These are phyloP conservation scores for Calliphora vomitoria DNA, from an alignment of 2,888 invertebrate species.

Conservation along the genomic window DNA sequence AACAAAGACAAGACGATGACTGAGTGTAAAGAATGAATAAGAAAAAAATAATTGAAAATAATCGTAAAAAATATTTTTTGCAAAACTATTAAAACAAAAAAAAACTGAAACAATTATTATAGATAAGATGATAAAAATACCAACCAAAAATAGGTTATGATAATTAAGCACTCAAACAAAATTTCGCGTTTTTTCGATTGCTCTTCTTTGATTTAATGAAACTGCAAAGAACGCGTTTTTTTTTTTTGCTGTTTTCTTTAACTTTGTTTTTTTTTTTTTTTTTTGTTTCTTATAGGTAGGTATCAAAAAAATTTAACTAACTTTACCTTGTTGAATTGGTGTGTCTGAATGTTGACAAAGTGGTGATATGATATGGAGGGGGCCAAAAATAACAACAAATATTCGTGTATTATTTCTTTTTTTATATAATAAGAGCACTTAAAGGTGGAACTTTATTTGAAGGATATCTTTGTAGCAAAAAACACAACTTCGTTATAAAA, in stretches of 20 bases:
- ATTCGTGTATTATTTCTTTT: conserved; percentile 32
- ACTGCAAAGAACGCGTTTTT: conserved; percentile 17
- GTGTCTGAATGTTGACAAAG: background rate
- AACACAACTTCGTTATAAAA: conserved; percentile 5
- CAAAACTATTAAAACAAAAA: conserved; percentile 20
- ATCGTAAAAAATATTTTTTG: conserved; percentile 14
- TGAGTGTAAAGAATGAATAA: conserved; percentile 42
- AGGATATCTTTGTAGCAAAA: background rate
- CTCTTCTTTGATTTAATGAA: conserved; percentile 2
- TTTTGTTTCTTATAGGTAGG: background rate
- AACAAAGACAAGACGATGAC: conserved; percentile 34
- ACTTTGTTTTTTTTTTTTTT: conserved; percentile 21
- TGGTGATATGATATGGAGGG: conserved; percentile 2
- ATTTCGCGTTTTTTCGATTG: background rate
- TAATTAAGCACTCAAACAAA: conserved; percentile 37
- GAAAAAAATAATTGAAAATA: conserved; percentile 27
- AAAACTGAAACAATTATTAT: conserved; percentile 3
- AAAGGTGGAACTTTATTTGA: conserved; percentile 69
- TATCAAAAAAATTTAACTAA: background rate
- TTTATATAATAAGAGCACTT: conserved; percentile 78
- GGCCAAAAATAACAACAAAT: conserved; percentile 25
- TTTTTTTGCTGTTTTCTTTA: conserved; percentile 27
- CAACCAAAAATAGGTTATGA: conserved; percentile 52
- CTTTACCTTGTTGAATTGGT: conserved; percentile 51
- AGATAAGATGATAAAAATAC: conserved; percentile 52